Conservation (phyloP, 2,888 invertebrate genomes). For the Mystacides longicornis region DNA sequence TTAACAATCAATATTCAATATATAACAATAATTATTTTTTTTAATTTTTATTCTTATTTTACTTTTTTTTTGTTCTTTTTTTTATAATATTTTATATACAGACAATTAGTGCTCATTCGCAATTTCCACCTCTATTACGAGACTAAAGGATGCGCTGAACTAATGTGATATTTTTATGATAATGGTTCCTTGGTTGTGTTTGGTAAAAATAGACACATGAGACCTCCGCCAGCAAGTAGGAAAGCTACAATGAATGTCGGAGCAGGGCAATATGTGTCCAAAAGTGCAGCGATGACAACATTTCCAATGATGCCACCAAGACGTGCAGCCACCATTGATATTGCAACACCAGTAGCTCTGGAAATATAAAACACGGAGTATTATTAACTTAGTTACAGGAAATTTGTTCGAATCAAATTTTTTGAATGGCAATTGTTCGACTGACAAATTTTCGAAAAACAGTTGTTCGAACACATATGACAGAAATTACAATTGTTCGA, state of each 20-base stretch:
- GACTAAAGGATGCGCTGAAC: background rate
- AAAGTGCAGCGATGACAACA: conserved; percentile 78
- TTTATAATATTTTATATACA: conserved; percentile 10
- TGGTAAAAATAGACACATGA: conserved; percentile 81
- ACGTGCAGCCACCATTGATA: conserved; percentile 84
- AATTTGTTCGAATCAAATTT: too few relatives aligned
- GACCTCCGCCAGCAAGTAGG: conserved; percentile 77
- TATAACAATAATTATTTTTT: background rate
- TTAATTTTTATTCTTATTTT: conserved; percentile 10
- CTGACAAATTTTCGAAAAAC: too few relatives aligned
- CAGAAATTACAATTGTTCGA: too few relatives aligned
- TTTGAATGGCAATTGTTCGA: too few relatives aligned
- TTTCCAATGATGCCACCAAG: conserved; percentile 83
- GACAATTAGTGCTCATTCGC: conserved; percentile 9
- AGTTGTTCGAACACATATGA: background rate
- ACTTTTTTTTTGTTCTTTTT: conserved; percentile 8
- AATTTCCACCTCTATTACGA: background rate
- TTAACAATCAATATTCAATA: too few relatives aligned
- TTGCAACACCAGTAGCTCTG: conserved; percentile 84
- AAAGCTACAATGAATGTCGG: conserved; percentile 87
- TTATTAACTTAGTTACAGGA: too few relatives aligned
- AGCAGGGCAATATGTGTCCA: conserved; percentile 84
- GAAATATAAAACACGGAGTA: background rate
- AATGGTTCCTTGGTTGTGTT: conserved; percentile 81
- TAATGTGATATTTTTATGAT: conserved; percentile 9